Evolutionary conservation across 2,888 invertebrate genomes (phyloP).

Genomic region (Plutella xylostella): DNA sequence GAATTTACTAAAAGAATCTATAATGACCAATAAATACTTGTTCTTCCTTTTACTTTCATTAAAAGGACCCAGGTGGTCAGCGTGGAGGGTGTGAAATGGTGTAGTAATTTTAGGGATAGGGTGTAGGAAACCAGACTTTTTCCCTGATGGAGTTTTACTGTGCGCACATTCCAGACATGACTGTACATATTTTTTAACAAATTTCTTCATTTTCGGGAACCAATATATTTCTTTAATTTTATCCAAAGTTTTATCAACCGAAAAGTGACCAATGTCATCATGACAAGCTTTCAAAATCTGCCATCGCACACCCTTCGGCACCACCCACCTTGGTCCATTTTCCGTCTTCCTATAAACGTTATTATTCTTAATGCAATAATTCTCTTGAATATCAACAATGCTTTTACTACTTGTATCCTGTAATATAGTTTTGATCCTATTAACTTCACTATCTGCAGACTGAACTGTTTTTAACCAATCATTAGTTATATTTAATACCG

Average conservation of each 20-base stretch:
- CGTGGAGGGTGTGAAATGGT: slow-evolving; percentile 23
- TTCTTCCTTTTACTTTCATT: slow-evolving; percentile 14
- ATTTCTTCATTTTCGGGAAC: slow-evolving; percentile 21
- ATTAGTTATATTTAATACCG: no score
- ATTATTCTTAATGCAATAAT: slow-evolving; percentile 7
- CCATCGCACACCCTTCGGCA: slow-evolving; percentile 15
- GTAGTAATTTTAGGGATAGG: slow-evolving; percentile 16
- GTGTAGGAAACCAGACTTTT: slow-evolving; percentile 16
- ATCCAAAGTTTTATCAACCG: slow-evolving; percentile 17
- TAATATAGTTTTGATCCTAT: no score
- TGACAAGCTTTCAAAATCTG: slow-evolving; percentile 16
- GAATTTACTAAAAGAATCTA: slow-evolving; percentile 16
- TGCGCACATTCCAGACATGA: slow-evolving; percentile 20
- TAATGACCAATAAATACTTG: slow-evolving; percentile 13
- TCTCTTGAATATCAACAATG: no score
- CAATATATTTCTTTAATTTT: slow-evolving; percentile 18
- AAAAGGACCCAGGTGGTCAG: slow-evolving; percentile 21
- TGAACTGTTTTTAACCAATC: no score
- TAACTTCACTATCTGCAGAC: no score
- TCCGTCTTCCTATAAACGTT: not conserved
- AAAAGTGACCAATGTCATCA: slow-evolving; percentile 19
- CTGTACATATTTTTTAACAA: slow-evolving; percentile 18
- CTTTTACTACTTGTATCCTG: no score
- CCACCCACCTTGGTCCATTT: slow-evolving; percentile 7
- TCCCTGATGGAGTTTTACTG: slow-evolving; percentile 18